Evolutionary conservation across 1,140 invertebrate genomes (phyloP), one percentile per base, ranked within the genome.

Genomic region (Heliconius nattereri): DNA sequence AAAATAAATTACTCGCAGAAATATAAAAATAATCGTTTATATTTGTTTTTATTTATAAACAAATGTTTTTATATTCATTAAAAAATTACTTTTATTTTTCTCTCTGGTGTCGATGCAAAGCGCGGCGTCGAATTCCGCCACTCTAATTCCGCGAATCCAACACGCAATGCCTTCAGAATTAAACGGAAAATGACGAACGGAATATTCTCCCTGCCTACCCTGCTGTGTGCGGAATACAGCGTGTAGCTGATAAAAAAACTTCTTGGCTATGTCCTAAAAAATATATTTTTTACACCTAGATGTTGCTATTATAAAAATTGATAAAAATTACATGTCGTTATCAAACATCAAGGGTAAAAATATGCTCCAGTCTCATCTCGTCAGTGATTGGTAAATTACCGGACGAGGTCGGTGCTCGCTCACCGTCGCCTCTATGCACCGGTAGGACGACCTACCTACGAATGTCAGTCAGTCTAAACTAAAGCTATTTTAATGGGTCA

Each of bases 351-450:
- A 80, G 71, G 76, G 73, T 83, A 83, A 83, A 80, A 66, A 80
- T 73, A 52, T 76, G 5, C 40, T 82, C 77, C 74, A 76, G 57
- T 75, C 54, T 79, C 73, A 82, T 79, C 81, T 83, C 81, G 37
- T n/a, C 75, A 75, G 81, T 83, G 81, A 83, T 83, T 83, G 81
- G 60, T 83, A 83, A 80, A 83, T 83, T 83, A 29, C 81, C 81
- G 81, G 81, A 83, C 76, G 81, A 78, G 81, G 78, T 80, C 70
- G 81, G 81, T 71, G 75, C 32, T 60, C 66, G 29, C 29, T 45
- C 71, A 73, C 71, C 76, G 66, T 40, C 40, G 3, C 40, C 40
- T 35, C 32, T 35, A 6, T 35, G 32, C 32, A 45, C 40, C 40
- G 40, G 40, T 45, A 16, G 40, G 13, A 52, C 49, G 13, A 78